Evolutionary conservation across 2,113 vertebrate genomes (phyloP).

Genomic region (Malurus elegans): DNA sequence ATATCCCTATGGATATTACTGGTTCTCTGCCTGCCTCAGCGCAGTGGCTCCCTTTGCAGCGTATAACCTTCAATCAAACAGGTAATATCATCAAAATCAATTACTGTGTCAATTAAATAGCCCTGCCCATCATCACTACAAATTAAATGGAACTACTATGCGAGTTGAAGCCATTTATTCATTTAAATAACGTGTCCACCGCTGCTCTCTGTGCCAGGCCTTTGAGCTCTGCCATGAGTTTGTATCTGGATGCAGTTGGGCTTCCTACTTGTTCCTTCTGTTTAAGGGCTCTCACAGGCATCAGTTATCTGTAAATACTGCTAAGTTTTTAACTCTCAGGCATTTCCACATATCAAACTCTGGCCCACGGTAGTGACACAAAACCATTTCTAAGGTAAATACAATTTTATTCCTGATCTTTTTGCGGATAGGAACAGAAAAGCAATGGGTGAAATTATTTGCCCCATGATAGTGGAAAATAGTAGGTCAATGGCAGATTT

Average conservation of each 20-base stretch:
- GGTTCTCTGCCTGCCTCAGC: neutral
- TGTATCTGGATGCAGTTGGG: neutral
- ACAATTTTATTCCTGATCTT: neutral
- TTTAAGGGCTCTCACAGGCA: neutral
- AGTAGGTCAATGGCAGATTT: conserved; percentile 20
- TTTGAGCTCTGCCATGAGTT: neutral
- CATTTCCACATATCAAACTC: neutral
- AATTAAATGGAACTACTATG: conserved; percentile 7
- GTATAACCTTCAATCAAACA: conserved; percentile 2
- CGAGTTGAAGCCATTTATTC: neutral
- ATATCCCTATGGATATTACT: neutral
- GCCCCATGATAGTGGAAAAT: neutral
- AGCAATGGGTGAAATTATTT: neutral
- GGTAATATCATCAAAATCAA: conserved; percentile 35
- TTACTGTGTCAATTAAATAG: conserved; percentile 30
- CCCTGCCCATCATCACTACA: neutral
- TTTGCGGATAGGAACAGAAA: neutral
- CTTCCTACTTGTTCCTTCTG: neutral
- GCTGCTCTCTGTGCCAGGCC: neutral
- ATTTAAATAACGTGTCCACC: neutral
- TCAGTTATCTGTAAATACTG: neutral
- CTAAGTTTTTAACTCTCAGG: neutral
- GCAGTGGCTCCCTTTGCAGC: neutral
- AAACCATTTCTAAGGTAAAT: neutral
- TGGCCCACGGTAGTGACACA: neutral